These are phyloP conservation scores for Cyphomyrus discorhynchus DNA, from an alignment of 2,113 vertebrate species.

Conservation along the genomic window DNA sequence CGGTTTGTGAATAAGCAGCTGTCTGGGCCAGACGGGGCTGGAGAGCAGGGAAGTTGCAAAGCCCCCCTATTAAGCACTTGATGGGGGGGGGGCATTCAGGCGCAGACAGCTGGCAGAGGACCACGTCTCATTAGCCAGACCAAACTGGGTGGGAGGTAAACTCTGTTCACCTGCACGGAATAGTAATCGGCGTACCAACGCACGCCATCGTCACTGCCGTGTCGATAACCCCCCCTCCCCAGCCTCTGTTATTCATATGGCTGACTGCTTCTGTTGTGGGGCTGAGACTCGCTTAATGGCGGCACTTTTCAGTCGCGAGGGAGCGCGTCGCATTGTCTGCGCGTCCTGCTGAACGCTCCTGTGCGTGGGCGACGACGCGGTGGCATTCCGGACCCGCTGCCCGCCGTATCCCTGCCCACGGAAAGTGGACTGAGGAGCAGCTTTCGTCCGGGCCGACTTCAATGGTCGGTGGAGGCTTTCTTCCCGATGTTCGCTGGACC, in stretches of 20 bases:
- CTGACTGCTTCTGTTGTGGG: not conserved
- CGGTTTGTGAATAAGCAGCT: slow-evolving; percentile 60
- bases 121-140: slow-evolving; percentile 60
- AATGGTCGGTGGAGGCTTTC: not conserved
- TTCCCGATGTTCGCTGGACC: not conserved
- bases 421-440: not conserved
- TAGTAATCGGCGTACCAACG: slow-evolving; percentile 58
- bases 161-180: slow-evolving; percentile 66
- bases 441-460: not conserved
- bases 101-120: slow-evolving; percentile 65
- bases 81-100: slow-evolving; percentile 56
- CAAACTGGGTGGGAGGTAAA: slow-evolving; percentile 60
- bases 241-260: not conserved
- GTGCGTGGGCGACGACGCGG: not conserved
- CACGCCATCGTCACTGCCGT: slow-evolving; percentile 31
- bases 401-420: not conserved
- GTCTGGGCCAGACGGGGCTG: slow-evolving; percentile 35
- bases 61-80: slow-evolving; percentile 55
- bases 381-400: not conserved
- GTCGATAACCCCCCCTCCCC: not conserved
- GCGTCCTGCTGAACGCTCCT: not conserved
- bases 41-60: slow-evolving; percentile 11
- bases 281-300: not conserved
- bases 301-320: not conserved
- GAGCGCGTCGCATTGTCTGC: not conserved